A percentile compares a stretch with the other conserved stretches of the same genome.
phyloP scores from a whole-genome alignment of 2,888 invertebrate genomes.

The Allacma fusca region DNA sequence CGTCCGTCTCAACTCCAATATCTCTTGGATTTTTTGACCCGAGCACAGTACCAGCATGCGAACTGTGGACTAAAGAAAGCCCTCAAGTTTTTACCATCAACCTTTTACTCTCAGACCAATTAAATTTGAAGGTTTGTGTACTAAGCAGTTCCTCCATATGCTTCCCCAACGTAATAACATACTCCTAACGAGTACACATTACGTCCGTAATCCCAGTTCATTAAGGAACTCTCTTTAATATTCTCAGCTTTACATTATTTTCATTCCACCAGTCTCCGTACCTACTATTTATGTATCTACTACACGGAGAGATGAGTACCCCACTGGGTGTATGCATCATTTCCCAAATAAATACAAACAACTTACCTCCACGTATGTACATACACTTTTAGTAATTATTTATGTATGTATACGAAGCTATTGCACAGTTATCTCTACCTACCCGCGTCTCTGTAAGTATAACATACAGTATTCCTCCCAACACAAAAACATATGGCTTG shows the following conservation, averaged over 20 bases:
- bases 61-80: background rate
- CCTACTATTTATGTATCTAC: background rate
- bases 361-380: too few species aligned
- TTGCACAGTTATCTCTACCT: too few species aligned
- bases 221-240: background rate
- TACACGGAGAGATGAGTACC: too few species aligned
- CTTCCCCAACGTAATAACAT: background rate
- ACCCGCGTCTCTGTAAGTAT: too few species aligned
- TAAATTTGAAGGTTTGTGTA: background rate
- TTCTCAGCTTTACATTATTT: background rate
- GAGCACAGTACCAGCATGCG: too few species aligned
- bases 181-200: background rate
- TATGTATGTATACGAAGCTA: too few species aligned
- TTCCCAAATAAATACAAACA: too few species aligned
- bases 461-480: too few species aligned
- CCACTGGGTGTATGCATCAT: too few species aligned
- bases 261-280: background rate
- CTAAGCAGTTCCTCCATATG: background rate
- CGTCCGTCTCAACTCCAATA: background rate
- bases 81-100: constrained; percentile 11
- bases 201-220: background rate
- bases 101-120: background rate
- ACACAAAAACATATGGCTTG: too few species aligned
- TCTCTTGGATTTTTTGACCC: too few species aligned
- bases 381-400: too few species aligned